Evolutionary conservation across 1,140 invertebrate genomes (phyloP).

Genomic region (Drosophila insularis): DNA sequence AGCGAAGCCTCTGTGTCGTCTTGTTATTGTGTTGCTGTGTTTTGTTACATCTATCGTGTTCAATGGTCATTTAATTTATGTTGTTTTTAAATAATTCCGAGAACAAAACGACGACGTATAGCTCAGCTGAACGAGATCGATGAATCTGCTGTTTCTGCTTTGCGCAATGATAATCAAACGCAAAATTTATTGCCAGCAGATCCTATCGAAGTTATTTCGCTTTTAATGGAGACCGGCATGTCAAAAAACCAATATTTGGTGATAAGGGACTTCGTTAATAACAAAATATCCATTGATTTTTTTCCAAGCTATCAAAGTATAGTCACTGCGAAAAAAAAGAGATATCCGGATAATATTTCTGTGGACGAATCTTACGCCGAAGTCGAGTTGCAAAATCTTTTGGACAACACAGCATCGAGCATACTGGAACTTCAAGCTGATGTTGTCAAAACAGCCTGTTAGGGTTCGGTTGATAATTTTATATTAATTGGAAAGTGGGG

Average conservation of each 20-base stretch:
- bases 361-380: slow-evolving; percentile 24
- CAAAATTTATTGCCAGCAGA: slow-evolving; percentile 18
- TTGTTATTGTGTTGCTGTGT: background rate
- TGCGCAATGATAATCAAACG: slow-evolving; percentile 7
- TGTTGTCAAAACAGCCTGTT: slow-evolving; percentile 11
- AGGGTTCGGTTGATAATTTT: slow-evolving; percentile 20
- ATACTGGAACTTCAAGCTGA: slow-evolving; percentile 25
- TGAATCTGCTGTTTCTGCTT: slow-evolving; percentile 13
- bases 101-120: slow-evolving; percentile 10
- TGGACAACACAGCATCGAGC: slow-evolving; percentile 21
- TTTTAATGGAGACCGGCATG: slow-evolving; percentile 23
- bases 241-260: slow-evolving; percentile 33
- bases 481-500: slow-evolving; percentile 35
- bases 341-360: slow-evolving; percentile 32
- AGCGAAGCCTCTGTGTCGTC: background rate
- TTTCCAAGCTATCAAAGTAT: slow-evolving; percentile 31
- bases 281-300: slow-evolving; percentile 25
- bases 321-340: slow-evolving; percentile 8
- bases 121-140: slow-evolving; percentile 10
- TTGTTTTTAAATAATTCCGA: background rate
- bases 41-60: slow-evolving; percentile 4
- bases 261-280: slow-evolving; percentile 24
- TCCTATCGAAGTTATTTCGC: slow-evolving; percentile 18
- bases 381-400: slow-evolving; percentile 29
- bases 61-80: too few species aligned